Evolutionary conservation across 2,797 vertebrate species (phyloP).

Genomic region (Halcyon chelicuti): DNA sequence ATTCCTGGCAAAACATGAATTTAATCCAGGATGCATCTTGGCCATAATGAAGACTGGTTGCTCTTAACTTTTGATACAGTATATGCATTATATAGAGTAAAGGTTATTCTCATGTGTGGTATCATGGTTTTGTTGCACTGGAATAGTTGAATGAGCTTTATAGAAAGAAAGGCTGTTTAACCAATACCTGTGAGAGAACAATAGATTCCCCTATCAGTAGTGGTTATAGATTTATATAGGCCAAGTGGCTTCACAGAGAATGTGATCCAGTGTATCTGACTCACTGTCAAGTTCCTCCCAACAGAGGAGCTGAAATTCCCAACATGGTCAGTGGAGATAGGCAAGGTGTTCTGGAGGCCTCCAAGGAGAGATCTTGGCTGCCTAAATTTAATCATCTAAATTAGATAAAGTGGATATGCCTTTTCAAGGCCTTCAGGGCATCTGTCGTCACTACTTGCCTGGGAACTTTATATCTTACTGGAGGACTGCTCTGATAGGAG

Average conservation of each 20-base stretch:
- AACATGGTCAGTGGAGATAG: rapidly evolving
- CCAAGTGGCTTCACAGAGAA: not conserved
- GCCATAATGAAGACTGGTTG: not conserved
- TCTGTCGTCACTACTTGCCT: not conserved
- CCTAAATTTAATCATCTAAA: not conserved
- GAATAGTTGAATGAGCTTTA: not conserved
- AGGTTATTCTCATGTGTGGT: not conserved
- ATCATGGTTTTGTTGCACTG: not conserved
- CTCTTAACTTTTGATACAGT: not conserved
- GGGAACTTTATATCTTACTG: not conserved
- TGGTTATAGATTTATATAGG: not conserved
- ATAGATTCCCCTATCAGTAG: not conserved
- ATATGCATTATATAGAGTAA: not conserved
- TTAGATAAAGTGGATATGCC: not conserved
- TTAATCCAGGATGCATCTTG: not conserved
- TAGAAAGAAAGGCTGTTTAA: not conserved
- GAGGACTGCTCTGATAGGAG: not conserved
- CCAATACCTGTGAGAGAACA: not conserved
- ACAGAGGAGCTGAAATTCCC: not conserved
- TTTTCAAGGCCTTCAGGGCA: not conserved
- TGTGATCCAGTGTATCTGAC: not conserved
- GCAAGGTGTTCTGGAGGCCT: not conserved
- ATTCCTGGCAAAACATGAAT: not conserved
- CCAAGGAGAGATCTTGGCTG: not conserved
- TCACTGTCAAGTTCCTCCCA: not conserved